These are phyloP conservation scores for Uria aalge DNA, from an alignment of 2,113 vertebrate species.

Conservation along the genomic window DNA sequence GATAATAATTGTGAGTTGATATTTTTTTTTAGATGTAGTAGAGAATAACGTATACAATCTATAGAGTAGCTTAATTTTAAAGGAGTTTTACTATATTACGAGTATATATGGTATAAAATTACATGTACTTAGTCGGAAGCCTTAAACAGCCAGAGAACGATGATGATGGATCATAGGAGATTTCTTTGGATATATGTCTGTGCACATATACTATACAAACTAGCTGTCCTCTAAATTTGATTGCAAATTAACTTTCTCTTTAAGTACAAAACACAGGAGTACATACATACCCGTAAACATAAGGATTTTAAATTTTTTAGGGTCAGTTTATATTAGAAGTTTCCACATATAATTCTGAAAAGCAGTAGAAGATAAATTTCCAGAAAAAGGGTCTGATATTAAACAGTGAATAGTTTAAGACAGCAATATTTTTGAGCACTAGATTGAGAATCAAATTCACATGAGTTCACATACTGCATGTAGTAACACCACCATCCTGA, in stretches of 20 bases:
- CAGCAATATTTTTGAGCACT: neutral
- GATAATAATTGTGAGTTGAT: neutral
- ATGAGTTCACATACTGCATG: neutral
- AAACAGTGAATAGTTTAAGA: neutral
- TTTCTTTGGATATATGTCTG: neutral
- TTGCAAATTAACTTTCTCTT: neutral
- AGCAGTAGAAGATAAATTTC: neutral
- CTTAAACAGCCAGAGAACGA: neutral
- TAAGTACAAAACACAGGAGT: neutral
- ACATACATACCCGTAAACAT: neutral
- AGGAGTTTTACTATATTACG: neutral
- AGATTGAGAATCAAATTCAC: neutral
- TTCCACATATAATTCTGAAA: neutral
- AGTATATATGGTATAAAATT: neutral
- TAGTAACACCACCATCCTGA: neutral
- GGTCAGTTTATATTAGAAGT: neutral
- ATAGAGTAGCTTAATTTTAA: neutral
- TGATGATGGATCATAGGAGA: neutral
- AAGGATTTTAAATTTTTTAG: neutral
- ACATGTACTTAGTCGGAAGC: neutral
- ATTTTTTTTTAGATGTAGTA: neutral
- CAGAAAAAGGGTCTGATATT: neutral
- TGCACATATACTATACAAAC: neutral
- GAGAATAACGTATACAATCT: neutral
- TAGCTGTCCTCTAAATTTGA: neutral